Conservation (phyloP, 2,888 invertebrate species). For the Agapostemon virescens region DNA sequence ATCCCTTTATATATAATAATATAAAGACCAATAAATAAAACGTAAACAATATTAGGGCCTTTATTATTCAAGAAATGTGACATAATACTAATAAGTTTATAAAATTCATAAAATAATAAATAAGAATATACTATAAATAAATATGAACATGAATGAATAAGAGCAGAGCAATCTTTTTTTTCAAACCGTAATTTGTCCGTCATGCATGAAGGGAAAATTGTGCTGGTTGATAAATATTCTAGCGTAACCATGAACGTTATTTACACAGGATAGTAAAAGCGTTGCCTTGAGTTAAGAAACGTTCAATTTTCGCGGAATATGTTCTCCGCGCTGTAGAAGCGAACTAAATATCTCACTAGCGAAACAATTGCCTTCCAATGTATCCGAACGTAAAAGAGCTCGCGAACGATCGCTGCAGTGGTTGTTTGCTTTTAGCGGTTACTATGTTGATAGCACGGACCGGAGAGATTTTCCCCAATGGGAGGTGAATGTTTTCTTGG, state of each 20-base stretch:
- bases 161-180: no score
- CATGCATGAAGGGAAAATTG: no score
- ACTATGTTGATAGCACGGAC: conserved; percentile 27
- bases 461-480: conserved; percentile 26
- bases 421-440: conserved; percentile 51
- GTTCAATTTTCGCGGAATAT: neutral
- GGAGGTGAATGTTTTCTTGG: conserved; percentile 30
- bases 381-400: conserved; percentile 17
- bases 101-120: no score
- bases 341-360: conserved; percentile 9
- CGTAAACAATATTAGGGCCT: no score
- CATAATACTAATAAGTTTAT: no score
- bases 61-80: no score
- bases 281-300: neutral
- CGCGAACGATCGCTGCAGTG: conserved; percentile 33
- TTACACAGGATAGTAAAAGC: neutral
- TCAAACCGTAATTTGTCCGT: no score
- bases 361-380: conserved; percentile 9
- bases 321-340: neutral
- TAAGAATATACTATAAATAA: neutral
- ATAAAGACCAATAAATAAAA: no score
- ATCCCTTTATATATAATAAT: no score
- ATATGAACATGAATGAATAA: neutral
- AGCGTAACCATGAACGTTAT: neutral
- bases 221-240: neutral